A percentile compares a stretch with the other conserved stretches of the same genome.
Conservation (phyloP, 2,113 vertebrate species). For the Jaculus jaculus region DNA sequence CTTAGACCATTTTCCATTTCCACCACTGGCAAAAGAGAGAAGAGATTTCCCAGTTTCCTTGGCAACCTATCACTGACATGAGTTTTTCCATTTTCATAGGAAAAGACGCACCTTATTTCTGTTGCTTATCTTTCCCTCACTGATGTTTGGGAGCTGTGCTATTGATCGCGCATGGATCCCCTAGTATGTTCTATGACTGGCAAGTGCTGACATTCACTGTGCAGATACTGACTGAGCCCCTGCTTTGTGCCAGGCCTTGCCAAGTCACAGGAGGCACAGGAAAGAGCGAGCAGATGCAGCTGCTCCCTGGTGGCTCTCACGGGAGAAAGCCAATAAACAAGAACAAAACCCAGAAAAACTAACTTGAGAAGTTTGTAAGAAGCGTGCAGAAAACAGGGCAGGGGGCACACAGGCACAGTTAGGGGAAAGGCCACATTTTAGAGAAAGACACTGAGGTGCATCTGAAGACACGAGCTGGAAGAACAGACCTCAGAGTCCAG, state of each 20-base stretch:
- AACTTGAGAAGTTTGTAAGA: constrained; percentile 15
- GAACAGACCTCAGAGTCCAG: not conserved
- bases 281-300: not conserved
- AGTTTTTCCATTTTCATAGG: not conserved
- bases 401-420: not conserved
- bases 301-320: not conserved
- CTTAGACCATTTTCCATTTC: not conserved
- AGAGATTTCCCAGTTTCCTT: not conserved
- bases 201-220: not conserved
- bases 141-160: not conserved
- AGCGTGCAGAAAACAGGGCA: not conserved
- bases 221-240: not conserved
- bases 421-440: not conserved
- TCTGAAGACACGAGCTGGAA: not conserved
- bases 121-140: not conserved
- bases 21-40: not conserved
- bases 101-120: not conserved
- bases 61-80: not conserved
- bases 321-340: not conserved
- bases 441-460: not conserved
- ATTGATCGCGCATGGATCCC: not conserved
- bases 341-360: not conserved
- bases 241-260: not conserved
- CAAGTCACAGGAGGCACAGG: not conserved
- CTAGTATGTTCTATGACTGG: not conserved